These are phyloP conservation scores for Drosophila macrothrix DNA, from an alignment of 2,888 invertebrate species.

Conservation along the genomic window DNA sequence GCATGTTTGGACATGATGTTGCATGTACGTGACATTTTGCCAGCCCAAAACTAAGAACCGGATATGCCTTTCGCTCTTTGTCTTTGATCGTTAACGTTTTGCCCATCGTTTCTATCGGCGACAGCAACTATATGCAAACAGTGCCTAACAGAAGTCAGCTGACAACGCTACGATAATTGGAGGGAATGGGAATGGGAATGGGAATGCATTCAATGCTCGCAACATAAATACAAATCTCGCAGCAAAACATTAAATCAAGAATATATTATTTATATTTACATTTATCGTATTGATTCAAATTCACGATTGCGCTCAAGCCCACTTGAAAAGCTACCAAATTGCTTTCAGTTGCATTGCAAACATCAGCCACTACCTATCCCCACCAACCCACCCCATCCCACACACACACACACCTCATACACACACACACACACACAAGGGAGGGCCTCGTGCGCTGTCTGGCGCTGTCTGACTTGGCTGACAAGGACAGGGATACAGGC, in stretches of 20 bases:
- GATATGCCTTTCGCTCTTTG: conserved; percentile 21
- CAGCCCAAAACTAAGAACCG: conserved; percentile 36
- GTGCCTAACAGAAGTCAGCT: conserved; percentile 17
- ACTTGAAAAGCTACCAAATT: not conserved
- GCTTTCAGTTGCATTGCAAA: not conserved
- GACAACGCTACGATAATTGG: not conserved
- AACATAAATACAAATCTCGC: not conserved
- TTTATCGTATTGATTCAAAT: not conserved
- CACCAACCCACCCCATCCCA: no score
- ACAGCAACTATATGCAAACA: not conserved
- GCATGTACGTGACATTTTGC: conserved; percentile 71
- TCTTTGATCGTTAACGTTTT: conserved; percentile 29
- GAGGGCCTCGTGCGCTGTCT: no score
- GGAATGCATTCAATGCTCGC: not conserved
- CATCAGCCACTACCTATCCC: not conserved
- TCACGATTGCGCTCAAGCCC: not conserved
- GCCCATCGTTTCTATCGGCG: conserved; percentile 12
- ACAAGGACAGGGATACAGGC: not conserved
- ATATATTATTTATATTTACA: conserved; percentile 1
- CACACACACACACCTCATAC: no score
- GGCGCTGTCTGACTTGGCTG: not conserved
- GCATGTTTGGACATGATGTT: conserved; percentile 56
- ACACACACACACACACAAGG: not conserved
- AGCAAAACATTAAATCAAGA: not conserved
- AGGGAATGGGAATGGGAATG: not conserved